Evolutionary conservation across 2,113 vertebrate genomes (phyloP).

Genomic region (Morone saxatilis): DNA sequence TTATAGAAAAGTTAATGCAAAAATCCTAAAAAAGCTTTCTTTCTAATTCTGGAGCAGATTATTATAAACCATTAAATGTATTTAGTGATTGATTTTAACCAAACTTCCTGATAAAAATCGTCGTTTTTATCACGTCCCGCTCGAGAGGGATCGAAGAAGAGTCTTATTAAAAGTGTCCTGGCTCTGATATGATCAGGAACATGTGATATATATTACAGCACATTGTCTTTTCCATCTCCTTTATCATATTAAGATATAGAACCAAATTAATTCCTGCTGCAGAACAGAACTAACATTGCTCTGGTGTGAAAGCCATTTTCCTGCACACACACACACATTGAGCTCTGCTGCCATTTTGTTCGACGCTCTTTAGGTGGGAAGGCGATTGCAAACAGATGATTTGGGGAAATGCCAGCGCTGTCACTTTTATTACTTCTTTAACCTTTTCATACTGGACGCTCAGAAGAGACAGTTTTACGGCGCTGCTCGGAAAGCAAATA

Average conservation of each 20-base stretch:
- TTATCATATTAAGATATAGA: conserved; percentile 3
- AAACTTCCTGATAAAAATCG: not conserved
- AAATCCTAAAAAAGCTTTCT: too few species aligned
- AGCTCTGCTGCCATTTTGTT: conserved; percentile 23
- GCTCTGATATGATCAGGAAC: conserved; percentile 1
- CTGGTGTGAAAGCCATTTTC: not conserved
- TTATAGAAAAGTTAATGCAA: too few species aligned
- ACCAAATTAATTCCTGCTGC: not conserved
- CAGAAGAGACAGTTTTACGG: conserved; percentile 35
- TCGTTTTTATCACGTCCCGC: not conserved
- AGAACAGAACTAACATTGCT: not conserved
- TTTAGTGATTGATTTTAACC: not conserved
- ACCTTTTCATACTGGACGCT: conserved; percentile 35
- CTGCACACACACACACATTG: not conserved
- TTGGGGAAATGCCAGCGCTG: conserved; percentile 49
- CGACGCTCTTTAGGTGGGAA: not conserved
- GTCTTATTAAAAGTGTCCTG: not conserved
- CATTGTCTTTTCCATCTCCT: not conserved
- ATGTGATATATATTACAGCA: not conserved
- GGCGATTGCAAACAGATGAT: conserved; percentile 32
- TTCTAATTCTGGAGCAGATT: not conserved
- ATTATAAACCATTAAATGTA: not conserved
- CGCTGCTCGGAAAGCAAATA: conserved; percentile 32
- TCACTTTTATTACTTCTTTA: conserved; percentile 56
- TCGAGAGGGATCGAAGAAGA: not conserved